Percentiles rank a stretch among this genome's conserved stretches.
Evolutionary conservation across 2,113 vertebrate genomes (phyloP).

Genomic region (Carassius gibelio): DNA sequence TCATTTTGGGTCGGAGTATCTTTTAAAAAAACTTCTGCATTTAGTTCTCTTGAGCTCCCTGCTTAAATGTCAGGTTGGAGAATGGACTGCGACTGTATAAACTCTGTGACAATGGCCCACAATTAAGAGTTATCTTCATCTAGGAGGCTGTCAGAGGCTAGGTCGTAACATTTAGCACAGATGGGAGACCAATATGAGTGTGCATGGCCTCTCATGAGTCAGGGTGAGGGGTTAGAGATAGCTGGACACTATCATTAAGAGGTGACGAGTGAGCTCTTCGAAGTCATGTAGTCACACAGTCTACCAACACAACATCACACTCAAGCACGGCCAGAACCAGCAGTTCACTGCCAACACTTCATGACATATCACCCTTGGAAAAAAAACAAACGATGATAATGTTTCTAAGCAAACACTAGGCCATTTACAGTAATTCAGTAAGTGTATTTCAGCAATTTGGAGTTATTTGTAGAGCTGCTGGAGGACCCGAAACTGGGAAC

Average conservation of each 20-base stretch:
- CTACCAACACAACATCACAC: conserved; percentile 3
- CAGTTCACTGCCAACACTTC: conserved; percentile 15
- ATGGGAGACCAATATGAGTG: conserved; percentile 67
- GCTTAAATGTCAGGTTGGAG: conserved; percentile 14
- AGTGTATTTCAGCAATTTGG: conserved; percentile 24
- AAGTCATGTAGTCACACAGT: conserved; percentile 58
- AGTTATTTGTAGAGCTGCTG: conserved; percentile 21
- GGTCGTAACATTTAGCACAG: conserved; percentile 75
- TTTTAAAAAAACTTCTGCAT: neutral
- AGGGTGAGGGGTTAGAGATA: conserved; percentile 65
- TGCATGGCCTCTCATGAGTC: conserved; percentile 40
- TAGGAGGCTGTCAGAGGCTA: conserved; percentile 61
- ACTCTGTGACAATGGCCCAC: conserved; percentile 3
- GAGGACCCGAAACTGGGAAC: conserved; percentile 4
- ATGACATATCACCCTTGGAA: neutral
- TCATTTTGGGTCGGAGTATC: too few species aligned
- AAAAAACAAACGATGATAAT: neutral
- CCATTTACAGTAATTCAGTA: conserved; percentile 12
- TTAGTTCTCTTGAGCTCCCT: neutral
- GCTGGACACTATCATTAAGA: conserved; percentile 75
- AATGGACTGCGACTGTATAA: conserved; percentile 13
- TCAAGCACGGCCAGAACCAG: conserved; percentile 14
- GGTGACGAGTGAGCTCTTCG: conserved; percentile 75
- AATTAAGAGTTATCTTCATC: conserved; percentile 71
- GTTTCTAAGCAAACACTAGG: conserved; percentile 23